Percentiles rank a stretch among this genome's conserved stretches.
phyloP scores from a whole-genome alignment of 2,888 invertebrate species.

The Drosophila subquinaria region DNA sequence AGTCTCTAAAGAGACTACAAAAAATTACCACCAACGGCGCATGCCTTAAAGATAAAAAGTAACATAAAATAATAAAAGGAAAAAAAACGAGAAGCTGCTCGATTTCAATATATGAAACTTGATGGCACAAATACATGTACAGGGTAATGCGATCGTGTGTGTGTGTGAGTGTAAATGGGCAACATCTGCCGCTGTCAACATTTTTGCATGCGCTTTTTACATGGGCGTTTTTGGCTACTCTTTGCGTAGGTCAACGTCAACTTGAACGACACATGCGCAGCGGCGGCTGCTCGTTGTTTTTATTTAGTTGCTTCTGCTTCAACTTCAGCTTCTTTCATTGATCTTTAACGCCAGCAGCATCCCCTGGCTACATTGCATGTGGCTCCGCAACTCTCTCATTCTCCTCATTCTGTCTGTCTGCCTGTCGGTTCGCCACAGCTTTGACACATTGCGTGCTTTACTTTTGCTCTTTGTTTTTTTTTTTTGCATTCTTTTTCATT shows the following conservation, averaged over 20 bases:
- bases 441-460: slow-evolving; percentile 66
- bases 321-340: slow-evolving; percentile 64
- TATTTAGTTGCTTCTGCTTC: slow-evolving; percentile 33
- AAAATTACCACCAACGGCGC: slow-evolving; percentile 77
- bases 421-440: slow-evolving; percentile 22
- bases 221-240: slow-evolving; percentile 63
- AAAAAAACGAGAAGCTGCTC: slow-evolving; percentile 57
- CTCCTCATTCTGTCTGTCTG: slow-evolving; percentile 7
- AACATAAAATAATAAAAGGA: slow-evolving; percentile 24
- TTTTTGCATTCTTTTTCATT: slow-evolving; percentile 37
- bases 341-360: slow-evolving; percentile 70
- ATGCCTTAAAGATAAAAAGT: slow-evolving; percentile 54
- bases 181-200: slow-evolving; percentile 70
- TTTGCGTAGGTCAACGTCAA: slow-evolving; percentile 83
- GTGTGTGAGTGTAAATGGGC: slow-evolving; percentile 51
- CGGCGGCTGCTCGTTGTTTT: slow-evolving; percentile 33
- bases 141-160: not conserved
- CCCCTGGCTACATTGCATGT: slow-evolving; percentile 58
- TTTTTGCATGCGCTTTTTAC: slow-evolving; percentile 68
- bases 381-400: slow-evolving; percentile 23
- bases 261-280: slow-evolving; percentile 69
- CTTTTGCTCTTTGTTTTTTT: slow-evolving; percentile 36
- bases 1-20: slow-evolving; percentile 32
- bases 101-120: slow-evolving; percentile 61
- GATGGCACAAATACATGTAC: slow-evolving; percentile 32